Evolutionary conservation across 2,797 vertebrate genomes (phyloP).

Genomic region (Rhinophrynus dorsalis): DNA sequence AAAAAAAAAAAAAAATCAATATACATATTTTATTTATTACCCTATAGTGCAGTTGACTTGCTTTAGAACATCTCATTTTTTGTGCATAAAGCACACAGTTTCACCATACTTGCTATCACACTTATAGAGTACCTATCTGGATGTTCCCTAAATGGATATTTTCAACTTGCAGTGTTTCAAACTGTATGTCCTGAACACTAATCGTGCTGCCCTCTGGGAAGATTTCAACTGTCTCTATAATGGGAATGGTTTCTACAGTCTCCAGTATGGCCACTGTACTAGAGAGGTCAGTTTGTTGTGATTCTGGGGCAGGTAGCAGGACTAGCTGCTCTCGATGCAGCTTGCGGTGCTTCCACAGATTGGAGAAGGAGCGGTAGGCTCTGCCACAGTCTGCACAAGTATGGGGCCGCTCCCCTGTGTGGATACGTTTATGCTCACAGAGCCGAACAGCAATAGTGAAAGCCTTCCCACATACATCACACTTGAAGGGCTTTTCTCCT

Average conservation of each 20-base stretch:
- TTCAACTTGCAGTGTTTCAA: constrained; percentile 48
- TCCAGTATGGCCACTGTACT: constrained; percentile 57
- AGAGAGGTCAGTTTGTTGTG: constrained; percentile 41
- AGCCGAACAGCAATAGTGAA: constrained; percentile 86
- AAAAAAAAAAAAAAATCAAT: too few species aligned
- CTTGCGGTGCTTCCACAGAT: constrained; percentile 70
- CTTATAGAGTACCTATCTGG: constrained; percentile 50
- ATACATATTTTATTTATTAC: too few species aligned
- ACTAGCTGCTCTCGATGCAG: constrained; percentile 60
- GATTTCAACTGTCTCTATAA: constrained; percentile 68
- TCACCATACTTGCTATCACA: too few species aligned
- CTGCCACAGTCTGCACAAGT: constrained; percentile 72
- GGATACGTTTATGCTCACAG: constrained; percentile 87
- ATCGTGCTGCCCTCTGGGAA: constrained; percentile 58
- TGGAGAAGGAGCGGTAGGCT: constrained; percentile 82
- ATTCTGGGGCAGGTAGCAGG: constrained; percentile 43
- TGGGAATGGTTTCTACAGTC: constrained; percentile 61
- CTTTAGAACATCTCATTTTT: too few species aligned
- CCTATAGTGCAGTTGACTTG: too few species aligned
- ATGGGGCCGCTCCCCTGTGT: constrained; percentile 86
- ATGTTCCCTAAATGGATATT: constrained; percentile 48
- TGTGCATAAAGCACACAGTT: too few species aligned
- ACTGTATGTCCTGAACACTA: constrained; percentile 51
- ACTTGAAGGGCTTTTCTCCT: constrained; percentile 78
- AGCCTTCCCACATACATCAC: constrained; percentile 87